These are phyloP conservation scores for Colletes gigas DNA, from an alignment of 1,140 invertebrate species.

Conservation along the genomic window DNA sequence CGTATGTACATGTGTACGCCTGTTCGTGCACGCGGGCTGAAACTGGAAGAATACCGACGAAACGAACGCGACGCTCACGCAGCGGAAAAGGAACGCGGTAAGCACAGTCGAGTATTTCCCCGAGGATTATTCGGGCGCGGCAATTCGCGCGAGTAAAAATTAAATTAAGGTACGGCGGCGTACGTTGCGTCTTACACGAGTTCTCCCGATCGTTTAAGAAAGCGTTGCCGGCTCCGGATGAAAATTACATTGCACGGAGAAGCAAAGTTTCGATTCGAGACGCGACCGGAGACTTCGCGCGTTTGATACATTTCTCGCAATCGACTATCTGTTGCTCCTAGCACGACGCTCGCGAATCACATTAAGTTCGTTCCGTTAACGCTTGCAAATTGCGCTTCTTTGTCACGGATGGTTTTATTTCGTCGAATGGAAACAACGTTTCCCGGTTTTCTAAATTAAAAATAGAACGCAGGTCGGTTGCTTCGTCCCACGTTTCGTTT, in stretches of 20 bases:
- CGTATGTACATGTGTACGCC: neutral
- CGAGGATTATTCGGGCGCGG: constrained; percentile 31
- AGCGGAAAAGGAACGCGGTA: neutral
- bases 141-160: constrained; percentile 47
- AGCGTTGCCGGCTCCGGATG: constrained; percentile 3
- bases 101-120: constrained; percentile 38
- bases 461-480: neutral
- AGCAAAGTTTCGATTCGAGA: too few relatives aligned
- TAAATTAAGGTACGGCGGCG: constrained; percentile 47
- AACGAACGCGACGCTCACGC: neutral
- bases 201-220: neutral
- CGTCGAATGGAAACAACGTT: neutral
- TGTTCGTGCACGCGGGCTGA: too few relatives aligned
- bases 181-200: too few relatives aligned
- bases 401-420: neutral
- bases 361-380: neutral
- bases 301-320: neutral
- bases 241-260: neutral
- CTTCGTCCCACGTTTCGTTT: neutral
- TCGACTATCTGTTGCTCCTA: neutral
- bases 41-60: neutral
- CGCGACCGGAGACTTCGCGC: neutral
- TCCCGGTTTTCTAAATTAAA: neutral
- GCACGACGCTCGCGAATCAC: neutral
- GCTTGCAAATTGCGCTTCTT: neutral